phyloP scores from a whole-genome alignment of 1,140 invertebrate species.

The Hermatobates lingyangjiaoensis region DNA sequence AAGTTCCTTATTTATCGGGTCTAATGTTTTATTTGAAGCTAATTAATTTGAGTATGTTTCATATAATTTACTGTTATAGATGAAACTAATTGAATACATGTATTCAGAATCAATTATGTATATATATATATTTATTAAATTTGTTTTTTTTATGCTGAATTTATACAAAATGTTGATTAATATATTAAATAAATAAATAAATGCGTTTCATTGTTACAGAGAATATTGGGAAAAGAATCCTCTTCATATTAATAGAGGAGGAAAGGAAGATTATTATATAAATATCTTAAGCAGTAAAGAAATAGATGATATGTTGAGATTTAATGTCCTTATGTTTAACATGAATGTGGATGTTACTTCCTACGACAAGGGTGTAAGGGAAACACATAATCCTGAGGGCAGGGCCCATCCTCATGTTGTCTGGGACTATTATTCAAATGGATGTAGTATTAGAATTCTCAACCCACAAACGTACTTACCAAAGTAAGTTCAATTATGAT shows the following conservation, averaged over 20 bases:
- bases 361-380: slow-evolving; percentile 54
- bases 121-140: background rate
- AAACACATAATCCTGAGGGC: slow-evolving; percentile 58
- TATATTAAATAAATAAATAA: background rate
- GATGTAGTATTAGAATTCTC: slow-evolving; percentile 75
- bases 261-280: slow-evolving; percentile 43
- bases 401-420: slow-evolving; percentile 51
- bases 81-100: background rate
- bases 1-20: background rate
- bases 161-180: background rate
- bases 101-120: background rate
- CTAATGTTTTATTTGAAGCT: no score
- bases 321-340: slow-evolving; percentile 54
- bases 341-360: slow-evolving; percentile 83
- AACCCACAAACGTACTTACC: slow-evolving; percentile 63
- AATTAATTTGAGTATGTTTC: background rate
- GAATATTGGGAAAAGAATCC: slow-evolving; percentile 64
- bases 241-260: slow-evolving; percentile 46
- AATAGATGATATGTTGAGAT: slow-evolving; percentile 57
- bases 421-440: slow-evolving; percentile 80
- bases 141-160: background rate
- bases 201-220: slow-evolving; percentile 17
- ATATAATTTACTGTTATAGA: background rate
- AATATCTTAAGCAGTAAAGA: slow-evolving; percentile 50
- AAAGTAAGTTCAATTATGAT: slow-evolving; percentile 1